These are phyloP conservation scores for Myrmecophaga tridactyla DNA, from an alignment of 2,113 vertebrate species.

Conservation along the genomic window DNA sequence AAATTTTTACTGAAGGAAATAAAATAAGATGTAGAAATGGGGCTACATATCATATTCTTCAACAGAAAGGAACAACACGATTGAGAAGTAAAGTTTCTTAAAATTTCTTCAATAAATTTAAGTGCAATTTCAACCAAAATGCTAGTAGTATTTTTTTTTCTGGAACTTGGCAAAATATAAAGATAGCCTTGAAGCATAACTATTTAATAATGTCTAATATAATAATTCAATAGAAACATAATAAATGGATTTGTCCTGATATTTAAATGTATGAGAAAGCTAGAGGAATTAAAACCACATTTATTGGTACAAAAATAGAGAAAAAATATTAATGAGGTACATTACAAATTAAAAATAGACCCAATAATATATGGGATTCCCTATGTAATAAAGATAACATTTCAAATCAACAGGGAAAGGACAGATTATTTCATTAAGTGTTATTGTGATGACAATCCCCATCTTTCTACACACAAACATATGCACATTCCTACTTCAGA, in stretches of 20 bases:
- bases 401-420: background rate
- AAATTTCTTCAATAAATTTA: background rate
- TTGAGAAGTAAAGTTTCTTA: slow-evolving; percentile 9
- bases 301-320: background rate
- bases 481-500: background rate
- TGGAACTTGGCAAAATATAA: background rate
- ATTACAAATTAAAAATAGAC: background rate
- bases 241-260: background rate
- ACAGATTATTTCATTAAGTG: background rate
- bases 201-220: background rate
- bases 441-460: background rate
- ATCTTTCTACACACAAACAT: background rate
- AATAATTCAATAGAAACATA: background rate
- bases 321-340: background rate
- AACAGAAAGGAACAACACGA: background rate
- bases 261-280: background rate
- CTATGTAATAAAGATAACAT: background rate
- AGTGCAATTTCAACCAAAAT: background rate
- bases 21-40: background rate
- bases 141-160: background rate
- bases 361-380: background rate
- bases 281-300: background rate
- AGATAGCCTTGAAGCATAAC: background rate
- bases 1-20: slow-evolving; percentile 42
- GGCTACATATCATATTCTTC: background rate